Evolutionary conservation across 2,888 invertebrate genomes (phyloP).

Genomic region (Cataglyphis livida): DNA sequence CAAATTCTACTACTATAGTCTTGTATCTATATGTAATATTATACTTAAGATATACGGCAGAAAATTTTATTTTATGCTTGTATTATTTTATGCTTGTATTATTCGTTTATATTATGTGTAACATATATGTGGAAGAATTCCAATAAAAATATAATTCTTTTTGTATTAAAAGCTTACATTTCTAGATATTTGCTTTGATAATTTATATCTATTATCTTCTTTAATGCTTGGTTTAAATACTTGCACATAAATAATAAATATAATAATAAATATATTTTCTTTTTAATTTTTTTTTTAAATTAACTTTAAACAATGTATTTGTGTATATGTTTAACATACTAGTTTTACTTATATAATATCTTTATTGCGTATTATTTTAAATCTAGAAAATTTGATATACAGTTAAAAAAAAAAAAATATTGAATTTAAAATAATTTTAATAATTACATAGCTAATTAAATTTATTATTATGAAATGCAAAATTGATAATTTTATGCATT

Average conservation of each 20-base stretch:
- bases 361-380: neutral
- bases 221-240: neutral
- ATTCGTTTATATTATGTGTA: conserved; percentile 1
- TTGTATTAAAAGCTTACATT: neutral
- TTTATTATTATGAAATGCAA: neutral
- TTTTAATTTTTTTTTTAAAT: neutral
- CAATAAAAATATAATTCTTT: neutral
- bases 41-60: neutral
- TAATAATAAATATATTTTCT: neutral
- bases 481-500: neutral
- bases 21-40: neutral
- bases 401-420: neutral
- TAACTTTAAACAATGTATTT: neutral
- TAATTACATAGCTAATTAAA: neutral
- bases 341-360: neutral
- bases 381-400: neutral
- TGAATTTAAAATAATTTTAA: neutral
- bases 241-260: too few relatives aligned
- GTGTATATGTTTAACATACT: neutral
- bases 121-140: neutral
- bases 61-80: neutral
- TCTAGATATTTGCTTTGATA: neutral
- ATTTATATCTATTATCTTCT: neutral
- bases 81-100: neutral
- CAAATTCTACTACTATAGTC: conserved; percentile 3